phyloP scores from a whole-genome alignment of 2,888 invertebrate genomes.

The Ptychoptera albimana region DNA sequence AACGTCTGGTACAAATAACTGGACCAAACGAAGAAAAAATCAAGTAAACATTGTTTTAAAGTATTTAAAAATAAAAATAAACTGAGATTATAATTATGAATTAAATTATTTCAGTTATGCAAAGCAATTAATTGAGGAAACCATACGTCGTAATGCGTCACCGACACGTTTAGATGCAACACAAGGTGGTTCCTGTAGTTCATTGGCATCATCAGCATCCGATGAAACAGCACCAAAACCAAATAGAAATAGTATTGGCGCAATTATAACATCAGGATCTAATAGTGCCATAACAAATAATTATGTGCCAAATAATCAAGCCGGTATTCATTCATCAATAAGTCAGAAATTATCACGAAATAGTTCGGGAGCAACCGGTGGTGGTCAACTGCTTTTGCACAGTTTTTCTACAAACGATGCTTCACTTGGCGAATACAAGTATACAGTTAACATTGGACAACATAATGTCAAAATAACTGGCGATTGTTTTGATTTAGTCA shows the following conservation, averaged over 20 bases:
- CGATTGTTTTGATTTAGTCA: slow-evolving; percentile 66
- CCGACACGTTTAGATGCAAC: slow-evolving; percentile 58
- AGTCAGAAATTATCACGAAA: slow-evolving; percentile 4
- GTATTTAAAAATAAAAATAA: slow-evolving; percentile 4
- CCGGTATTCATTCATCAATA: slow-evolving; percentile 5
- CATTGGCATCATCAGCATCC: slow-evolving; percentile 60
- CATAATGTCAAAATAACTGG: slow-evolving; percentile 76
- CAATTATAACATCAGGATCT: slow-evolving; percentile 11
- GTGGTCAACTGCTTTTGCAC: slow-evolving; percentile 39
- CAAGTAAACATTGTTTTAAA: slow-evolving; percentile 41
- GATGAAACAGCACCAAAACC: slow-evolving; percentile 24
- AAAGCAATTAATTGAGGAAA: slow-evolving; percentile 86
- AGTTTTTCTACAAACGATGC: slow-evolving; percentile 73
- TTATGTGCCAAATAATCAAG: slow-evolving; percentile 2
- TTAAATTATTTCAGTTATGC: slow-evolving; percentile 49
- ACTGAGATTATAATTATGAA: slow-evolving; percentile 3
- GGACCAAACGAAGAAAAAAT: slow-evolving; percentile 89
- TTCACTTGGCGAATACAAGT: slow-evolving; percentile 72
- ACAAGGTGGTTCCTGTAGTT: slow-evolving; percentile 56
- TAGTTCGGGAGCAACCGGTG: not conserved
- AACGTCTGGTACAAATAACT: slow-evolving; percentile 88
- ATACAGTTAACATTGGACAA: slow-evolving; percentile 70
- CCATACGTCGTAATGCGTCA: slow-evolving; percentile 87
- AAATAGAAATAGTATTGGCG: slow-evolving; percentile 15
- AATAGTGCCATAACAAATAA: slow-evolving; percentile 10